Conservation (phyloP, 2,888 invertebrate genomes). For the Rhingia campestris region DNA sequence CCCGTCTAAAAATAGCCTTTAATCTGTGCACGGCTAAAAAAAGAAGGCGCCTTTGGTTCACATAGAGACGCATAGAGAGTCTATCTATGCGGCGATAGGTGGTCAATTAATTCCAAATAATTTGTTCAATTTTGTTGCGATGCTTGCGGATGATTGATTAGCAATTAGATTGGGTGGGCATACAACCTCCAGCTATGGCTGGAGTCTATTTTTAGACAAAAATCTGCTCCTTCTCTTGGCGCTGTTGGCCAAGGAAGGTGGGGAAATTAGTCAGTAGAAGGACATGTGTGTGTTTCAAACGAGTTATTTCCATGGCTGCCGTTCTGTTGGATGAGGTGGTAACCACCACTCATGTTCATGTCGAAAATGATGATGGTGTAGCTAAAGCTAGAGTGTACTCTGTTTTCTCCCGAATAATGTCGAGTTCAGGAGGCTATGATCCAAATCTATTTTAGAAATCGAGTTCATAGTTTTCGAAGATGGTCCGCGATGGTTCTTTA, state of each 20-base stretch:
- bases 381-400: background rate
- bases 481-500: background rate
- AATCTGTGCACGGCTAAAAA: conserved; percentile 27
- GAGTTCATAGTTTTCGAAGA: conserved; percentile 47
- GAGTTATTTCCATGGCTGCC: conserved; percentile 42
- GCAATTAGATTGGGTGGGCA: conserved; percentile 68
- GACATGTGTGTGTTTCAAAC: conserved; percentile 70
- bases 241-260: background rate
- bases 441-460: conserved; percentile 59
- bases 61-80: background rate
- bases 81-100: conserved; percentile 28
- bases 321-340: conserved; percentile 1
- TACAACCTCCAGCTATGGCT: background rate
- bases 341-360: conserved; percentile 3
- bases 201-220: conserved; percentile 60
- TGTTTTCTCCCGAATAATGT: conserved; percentile 50
- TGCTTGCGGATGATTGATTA: conserved; percentile 71
- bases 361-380: background rate
- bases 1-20: conserved; percentile 64
- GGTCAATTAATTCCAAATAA: conserved; percentile 73
- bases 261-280: conserved; percentile 16
- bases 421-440: conserved; percentile 32
- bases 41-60: conserved; percentile 15
- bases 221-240: conserved; percentile 19
- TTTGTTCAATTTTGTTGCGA: conserved; percentile 71